Conservation (phyloP, 1,140 invertebrate genomes). For the Zaprionus davidi region DNA sequence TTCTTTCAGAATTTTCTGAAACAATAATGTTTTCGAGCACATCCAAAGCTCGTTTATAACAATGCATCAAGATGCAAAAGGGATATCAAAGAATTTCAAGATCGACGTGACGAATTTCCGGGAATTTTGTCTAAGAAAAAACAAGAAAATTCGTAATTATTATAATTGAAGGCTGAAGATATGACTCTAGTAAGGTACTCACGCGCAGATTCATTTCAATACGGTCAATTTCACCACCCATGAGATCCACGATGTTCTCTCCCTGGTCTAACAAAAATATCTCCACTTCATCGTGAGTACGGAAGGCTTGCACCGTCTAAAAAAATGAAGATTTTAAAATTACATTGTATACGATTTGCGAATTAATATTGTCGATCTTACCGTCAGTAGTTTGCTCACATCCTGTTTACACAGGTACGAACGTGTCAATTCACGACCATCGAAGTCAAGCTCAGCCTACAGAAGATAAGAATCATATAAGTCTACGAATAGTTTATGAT, state of each 20-base stretch:
- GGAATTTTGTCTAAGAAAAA: slow-evolving; percentile 92
- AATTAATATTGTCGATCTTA: slow-evolving; percentile 72
- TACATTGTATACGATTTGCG: not conserved
- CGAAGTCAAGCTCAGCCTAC: slow-evolving; percentile 98
- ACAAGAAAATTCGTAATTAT: not conserved
- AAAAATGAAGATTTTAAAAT: not conserved
- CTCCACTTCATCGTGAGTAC: slow-evolving; percentile 96
- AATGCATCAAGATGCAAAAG: not conserved
- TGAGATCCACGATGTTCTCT: slow-evolving; percentile 98
- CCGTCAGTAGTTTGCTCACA: slow-evolving; percentile 91
- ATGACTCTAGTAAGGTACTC: slow-evolving; percentile 59
- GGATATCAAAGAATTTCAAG: slow-evolving; percentile 92
- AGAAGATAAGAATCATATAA: slow-evolving; percentile 6
- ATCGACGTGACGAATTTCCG: slow-evolving; percentile 97
- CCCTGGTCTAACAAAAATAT: slow-evolving; percentile 97
- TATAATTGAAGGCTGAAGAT: not conserved
- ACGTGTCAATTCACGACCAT: slow-evolving; percentile 96
- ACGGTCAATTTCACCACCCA: slow-evolving; percentile 98
- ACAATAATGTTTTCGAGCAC: slow-evolving; percentile 45
- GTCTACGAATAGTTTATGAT: not conserved
- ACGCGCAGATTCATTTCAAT: slow-evolving; percentile 98
- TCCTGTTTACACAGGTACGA: slow-evolving; percentile 97
- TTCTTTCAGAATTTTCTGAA: not conserved
- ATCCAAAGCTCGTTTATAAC: slow-evolving; percentile 32
- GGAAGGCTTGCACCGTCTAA: slow-evolving; percentile 93